phyloP scores from a whole-genome alignment of 2,797 vertebrate species.

The Leuciscus waleckii region DNA sequence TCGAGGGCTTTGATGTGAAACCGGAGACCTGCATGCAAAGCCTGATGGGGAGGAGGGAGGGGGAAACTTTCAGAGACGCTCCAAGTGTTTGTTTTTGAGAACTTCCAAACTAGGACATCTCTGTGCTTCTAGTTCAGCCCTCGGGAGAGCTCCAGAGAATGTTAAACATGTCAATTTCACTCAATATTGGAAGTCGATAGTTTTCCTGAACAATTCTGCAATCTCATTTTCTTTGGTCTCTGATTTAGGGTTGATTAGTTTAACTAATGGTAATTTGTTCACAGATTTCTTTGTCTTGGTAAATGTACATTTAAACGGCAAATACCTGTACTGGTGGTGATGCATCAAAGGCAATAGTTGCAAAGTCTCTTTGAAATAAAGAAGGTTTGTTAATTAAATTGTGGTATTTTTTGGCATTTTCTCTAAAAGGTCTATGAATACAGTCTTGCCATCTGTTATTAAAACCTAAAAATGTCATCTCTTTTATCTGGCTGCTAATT shows the following conservation, averaged over 20 bases:
- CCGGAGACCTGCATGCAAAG: slow-evolving; percentile 14
- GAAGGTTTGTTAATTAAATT: slow-evolving; percentile 12
- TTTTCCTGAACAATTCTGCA: slow-evolving; percentile 15
- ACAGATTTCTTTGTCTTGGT: no score
- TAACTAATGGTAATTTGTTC: neutral
- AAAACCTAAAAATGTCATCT: slow-evolving; percentile 1
- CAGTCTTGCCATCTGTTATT: slow-evolving; percentile 5
- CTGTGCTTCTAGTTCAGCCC: slow-evolving; percentile 41
- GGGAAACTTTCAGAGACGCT: slow-evolving; percentile 17
- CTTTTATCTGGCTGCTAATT: slow-evolving; percentile 40
- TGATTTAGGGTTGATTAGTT: neutral
- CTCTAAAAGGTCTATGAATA: slow-evolving; percentile 2
- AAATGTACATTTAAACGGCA: neutral
- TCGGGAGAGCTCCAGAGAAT: slow-evolving; percentile 31
- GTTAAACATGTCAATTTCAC: slow-evolving; percentile 43
- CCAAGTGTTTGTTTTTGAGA: slow-evolving; percentile 51
- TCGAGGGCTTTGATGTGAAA: slow-evolving; percentile 35
- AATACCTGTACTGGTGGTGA: neutral
- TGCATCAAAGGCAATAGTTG: neutral
- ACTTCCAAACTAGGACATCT: slow-evolving; percentile 46
- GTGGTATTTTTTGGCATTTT: neutral
- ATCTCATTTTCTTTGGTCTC: neutral
- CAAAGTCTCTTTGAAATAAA: neutral
- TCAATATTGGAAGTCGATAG: slow-evolving; percentile 26
- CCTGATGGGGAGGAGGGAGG: slow-evolving; percentile 15